Percentiles rank a stretch among this genome's conserved stretches.
phyloP scores from a whole-genome alignment of 2,888 invertebrate genomes.

The Poecilobothrus nobilitatus region DNA sequence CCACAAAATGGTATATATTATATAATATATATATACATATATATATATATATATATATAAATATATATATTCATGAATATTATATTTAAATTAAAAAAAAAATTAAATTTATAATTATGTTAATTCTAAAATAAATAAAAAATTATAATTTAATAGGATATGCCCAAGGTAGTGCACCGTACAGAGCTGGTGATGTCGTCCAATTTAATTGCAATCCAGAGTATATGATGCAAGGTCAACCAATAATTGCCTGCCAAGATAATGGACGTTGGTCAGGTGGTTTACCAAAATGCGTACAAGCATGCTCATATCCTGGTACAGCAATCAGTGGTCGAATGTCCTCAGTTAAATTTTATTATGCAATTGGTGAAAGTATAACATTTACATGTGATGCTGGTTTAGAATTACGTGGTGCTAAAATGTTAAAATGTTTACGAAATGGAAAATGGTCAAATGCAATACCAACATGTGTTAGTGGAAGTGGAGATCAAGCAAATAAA shows the following conservation, averaged over 20 bases:
- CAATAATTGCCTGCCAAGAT: conserved; percentile 83
- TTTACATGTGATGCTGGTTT: conserved; percentile 75
- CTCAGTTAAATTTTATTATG: conserved; percentile 79
- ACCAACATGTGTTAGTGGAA: conserved; percentile 55
- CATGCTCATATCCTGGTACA: conserved; percentile 80
- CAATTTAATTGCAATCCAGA: conserved; percentile 82
- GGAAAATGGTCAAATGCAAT: conserved; percentile 83
- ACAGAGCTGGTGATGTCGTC: conserved; percentile 74
- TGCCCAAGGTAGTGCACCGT: conserved; percentile 67
- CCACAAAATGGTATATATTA: conserved; percentile 53
- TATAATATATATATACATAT: not conserved
- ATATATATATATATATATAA: no score
- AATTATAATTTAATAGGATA: conserved; percentile 45
- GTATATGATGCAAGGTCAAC: conserved; percentile 81
- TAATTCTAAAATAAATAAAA: no score
- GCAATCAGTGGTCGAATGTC: conserved; percentile 80
- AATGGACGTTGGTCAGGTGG: conserved; percentile 78
- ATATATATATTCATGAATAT: no score
- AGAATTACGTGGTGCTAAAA: conserved; percentile 63
- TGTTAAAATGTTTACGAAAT: conserved; percentile 69
- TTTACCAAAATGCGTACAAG: conserved; percentile 77
- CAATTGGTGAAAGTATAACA: conserved; percentile 74
- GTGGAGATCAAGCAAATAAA: conserved; percentile 19
- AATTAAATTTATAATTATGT: no score
- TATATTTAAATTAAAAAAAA: no score